Base-by-base conservation (phyloP, 2,113 vertebrate genomes). In the Nibea coibor region DNA sequence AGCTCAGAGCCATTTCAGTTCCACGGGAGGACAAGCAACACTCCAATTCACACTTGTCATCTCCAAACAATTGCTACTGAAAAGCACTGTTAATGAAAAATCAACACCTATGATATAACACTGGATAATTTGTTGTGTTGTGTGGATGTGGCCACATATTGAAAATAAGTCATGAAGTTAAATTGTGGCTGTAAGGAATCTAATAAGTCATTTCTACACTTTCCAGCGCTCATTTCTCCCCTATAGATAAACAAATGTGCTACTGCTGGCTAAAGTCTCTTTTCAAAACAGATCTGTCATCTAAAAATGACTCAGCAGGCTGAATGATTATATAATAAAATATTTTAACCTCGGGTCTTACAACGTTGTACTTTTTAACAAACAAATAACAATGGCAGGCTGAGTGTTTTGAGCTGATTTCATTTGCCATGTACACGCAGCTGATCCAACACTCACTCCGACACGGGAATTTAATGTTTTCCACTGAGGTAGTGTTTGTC, bases 1-100 rank as follows among this genome's bases (percentile, higher is more conserved):
- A 78, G n/a, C 56, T 39, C 24, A 4, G 71, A 87, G 73, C 28
- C 47, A 43, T 58, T 66, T 76, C 86, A 79, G 5, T 10, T 73
- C 28, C 22, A 50, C 1, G 15, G 59, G 58, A 72, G 66, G 63
- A 86, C 67, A 79, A 87, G 83, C 82, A 85, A 81, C 80, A 84
- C 75, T 72, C 62, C 42, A 35, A 12, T 68, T 47, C 69, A 72
- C 86, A 71, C 88, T 78, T 78, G 69, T 87, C 88, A 74, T 58
- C 79, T 80, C 69, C 31, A 64, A 78, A 80, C 63, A 77, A 77
- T 70, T 24, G 70, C 74, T 16, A 22, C 64, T 59, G 62, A 71
- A 63, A 83, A 86, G 82, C 20, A 20, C 61, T 58, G 75, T 26
- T 72, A 68, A 84, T 68, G 58, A 75, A 80, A 87, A 66, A 57